Evolutionary conservation across 2,113 vertebrate species (phyloP), one percentile per base, ranked within the genome.

Genomic region (Callorhinus ursinus): DNA sequence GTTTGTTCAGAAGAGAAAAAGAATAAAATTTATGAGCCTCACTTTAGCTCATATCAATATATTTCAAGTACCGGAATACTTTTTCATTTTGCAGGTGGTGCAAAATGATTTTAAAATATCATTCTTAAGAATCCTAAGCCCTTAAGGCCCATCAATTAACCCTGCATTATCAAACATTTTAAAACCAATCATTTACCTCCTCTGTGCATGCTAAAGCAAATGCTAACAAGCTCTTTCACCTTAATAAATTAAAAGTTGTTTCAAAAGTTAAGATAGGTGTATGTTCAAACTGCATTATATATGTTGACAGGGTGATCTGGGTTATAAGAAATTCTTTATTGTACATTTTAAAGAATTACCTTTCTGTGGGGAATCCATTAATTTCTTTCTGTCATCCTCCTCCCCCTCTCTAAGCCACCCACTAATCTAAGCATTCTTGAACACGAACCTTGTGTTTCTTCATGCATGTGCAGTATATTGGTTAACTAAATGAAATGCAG

Each of bases 51-150:
- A 77, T 96, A 96, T 55, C 83, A 88, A 69, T 92, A 57, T 39
- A 92, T 94, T 89, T 97, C 96, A 93, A 98, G 79, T 65, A 92
- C 55, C 1, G 96, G 97, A 98, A 97, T 81, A 95, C 81, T 98
- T 98, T 97, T 81, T 98, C 98, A 97, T 97, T 97, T 96, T 96
- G 81, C 88, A 98, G 63, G 61, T 97, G 96, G 96, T 97, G 93
- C 39, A 46, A 46, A 46, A 46, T 46, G 93, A 97, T 97, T 96
- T 96, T 88, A 81, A 98, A 98, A 97, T 94, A 95, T 96, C n/a
- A 59, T 67, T 92, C 57, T 0, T 79, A 94, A 96, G 42, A 53
- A 69, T 84, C 82, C 74, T 97, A 93, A 98, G 81, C 92, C 82
- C 97, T 90, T 96, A 92, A 97, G 97, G 92, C 83, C 89, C 90